Percentiles rank a stretch among this genome's conserved stretches.
Evolutionary conservation across 30 jellyfish, hydroid and myxozoan species (phyloP).

Genomic region (Chrysaora quinquecirrha): DNA sequence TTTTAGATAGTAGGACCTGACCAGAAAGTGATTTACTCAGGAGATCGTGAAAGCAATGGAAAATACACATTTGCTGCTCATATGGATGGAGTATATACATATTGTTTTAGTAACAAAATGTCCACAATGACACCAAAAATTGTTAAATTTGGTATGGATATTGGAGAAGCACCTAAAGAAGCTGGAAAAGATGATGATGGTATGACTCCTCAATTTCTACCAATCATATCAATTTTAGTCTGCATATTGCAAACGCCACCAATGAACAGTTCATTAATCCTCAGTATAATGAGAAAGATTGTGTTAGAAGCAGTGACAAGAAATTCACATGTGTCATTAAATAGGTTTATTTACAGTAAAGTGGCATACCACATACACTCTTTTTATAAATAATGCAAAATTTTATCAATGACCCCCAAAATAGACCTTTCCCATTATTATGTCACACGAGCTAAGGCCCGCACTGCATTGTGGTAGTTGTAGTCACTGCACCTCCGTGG

Average conservation of each 20-base stretch:
- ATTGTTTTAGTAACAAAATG: slow-evolving; percentile 98
- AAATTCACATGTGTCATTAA: too few relatives aligned
- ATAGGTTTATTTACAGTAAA: too few relatives aligned
- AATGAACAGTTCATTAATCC: too few relatives aligned
- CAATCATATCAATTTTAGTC: background rate
- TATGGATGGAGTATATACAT: slow-evolving; percentile 97
- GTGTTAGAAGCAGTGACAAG: too few relatives aligned
- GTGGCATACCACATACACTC: too few relatives aligned
- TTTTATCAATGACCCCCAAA: too few relatives aligned
- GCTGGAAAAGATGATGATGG: slow-evolving; percentile 99
- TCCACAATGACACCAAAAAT: slow-evolving; percentile 99
- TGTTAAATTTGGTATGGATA: slow-evolving; percentile 97
- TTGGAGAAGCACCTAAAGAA: slow-evolving; percentile 99
- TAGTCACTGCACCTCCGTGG: too few relatives aligned
- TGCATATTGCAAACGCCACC: background rate
- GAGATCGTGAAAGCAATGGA: slow-evolving; percentile 98
- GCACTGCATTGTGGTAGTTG: too few relatives aligned
- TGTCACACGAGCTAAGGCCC: too few relatives aligned
- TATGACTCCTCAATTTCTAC: background rate
- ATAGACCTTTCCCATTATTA: too few relatives aligned
- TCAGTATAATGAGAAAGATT: too few relatives aligned
- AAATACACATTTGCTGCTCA: slow-evolving; percentile 99
- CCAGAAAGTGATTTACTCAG: slow-evolving; percentile 91
- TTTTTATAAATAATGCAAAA: too few relatives aligned
- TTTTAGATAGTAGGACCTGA: slow-evolving; percentile 97